A percentile compares a stretch with the other conserved stretches of the same genome.
These are phyloP conservation scores for Leuciscus idus DNA, from an alignment of 2,113 vertebrate genomes.

Conservation along the genomic window DNA sequence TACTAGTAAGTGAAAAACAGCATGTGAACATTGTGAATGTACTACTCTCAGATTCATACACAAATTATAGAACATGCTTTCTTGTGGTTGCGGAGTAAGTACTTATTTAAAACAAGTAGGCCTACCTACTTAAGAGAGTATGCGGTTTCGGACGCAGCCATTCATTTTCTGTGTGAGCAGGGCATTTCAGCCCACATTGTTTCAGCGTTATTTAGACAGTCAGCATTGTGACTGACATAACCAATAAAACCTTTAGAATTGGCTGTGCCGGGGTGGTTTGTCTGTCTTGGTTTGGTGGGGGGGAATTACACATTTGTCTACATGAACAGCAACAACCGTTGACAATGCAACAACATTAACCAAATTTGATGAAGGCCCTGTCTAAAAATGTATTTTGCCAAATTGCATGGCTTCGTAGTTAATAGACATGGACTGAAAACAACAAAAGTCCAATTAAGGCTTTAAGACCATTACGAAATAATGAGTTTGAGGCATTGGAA, in stretches of 20 bases:
- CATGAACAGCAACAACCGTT: not conserved
- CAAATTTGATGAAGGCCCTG: not conserved
- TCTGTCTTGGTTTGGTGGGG: not conserved
- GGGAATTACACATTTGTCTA: not conserved
- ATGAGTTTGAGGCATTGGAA: not conserved
- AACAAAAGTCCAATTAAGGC: not conserved
- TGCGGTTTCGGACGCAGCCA: no score
- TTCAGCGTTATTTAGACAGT: not conserved
- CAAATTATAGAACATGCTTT: no score
- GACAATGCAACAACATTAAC: not conserved
- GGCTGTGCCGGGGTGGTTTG: not conserved
- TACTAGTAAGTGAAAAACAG: no score
- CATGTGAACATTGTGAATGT: no score
- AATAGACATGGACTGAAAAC: not conserved
- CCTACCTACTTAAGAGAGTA: no score
- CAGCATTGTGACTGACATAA: not conserved
- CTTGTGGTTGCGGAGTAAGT: no score
- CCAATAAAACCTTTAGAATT: not conserved
- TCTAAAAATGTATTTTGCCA: not conserved
- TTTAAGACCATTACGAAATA: constrained; percentile 1
- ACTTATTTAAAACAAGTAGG: no score
- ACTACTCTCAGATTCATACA: no score
- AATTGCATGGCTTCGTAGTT: no score
- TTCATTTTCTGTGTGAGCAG: no score
- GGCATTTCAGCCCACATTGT: not conserved